phyloP scores from a whole-genome alignment of 2,797 vertebrate genomes.

The Halcyon badia region DNA sequence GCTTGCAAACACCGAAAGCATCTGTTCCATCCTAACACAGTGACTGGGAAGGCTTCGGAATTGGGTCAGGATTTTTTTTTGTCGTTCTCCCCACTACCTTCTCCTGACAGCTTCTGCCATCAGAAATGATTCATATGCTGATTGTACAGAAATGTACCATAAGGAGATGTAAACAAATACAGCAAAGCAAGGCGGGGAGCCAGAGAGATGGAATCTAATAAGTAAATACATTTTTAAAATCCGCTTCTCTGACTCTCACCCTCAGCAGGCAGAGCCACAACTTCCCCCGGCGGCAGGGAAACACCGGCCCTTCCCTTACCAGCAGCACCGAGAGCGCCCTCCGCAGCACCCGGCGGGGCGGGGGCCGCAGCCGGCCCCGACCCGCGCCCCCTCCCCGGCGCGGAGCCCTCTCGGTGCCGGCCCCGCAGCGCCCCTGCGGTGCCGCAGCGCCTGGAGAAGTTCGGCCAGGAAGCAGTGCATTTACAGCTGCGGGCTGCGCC shows the following conservation, averaged over 20 bases:
- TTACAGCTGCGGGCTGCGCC: conserved; percentile 13
- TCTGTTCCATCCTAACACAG: conserved; percentile 57
- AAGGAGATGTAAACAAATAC: conserved; percentile 64
- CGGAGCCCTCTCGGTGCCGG: background rate
- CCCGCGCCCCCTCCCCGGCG: background rate
- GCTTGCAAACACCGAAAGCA: conserved; percentile 50
- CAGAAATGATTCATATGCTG: conserved; percentile 51
- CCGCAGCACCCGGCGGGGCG: background rate
- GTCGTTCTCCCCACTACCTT: conserved; percentile 40
- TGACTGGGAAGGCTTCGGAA: conserved; percentile 63
- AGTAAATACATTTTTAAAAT: conserved; percentile 27
- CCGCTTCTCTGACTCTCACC: conserved; percentile 18
- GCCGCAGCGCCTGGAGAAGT: background rate
- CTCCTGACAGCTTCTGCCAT: conserved; percentile 53
- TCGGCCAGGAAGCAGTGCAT: conserved; percentile 55
- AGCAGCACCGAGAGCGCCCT: conserved; percentile 15
- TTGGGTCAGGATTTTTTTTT: conserved; percentile 62
- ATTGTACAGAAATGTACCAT: conserved; percentile 58
- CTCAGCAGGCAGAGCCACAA: conserved; percentile 20
- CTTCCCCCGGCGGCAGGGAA: conserved; percentile 31
- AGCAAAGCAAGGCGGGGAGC: conserved; percentile 59
- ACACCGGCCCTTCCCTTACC: background rate
- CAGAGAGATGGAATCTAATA: conserved; percentile 59
- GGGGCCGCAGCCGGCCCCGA: background rate
- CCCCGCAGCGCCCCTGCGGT: background rate